These are phyloP conservation scores for Mus minutoides DNA, from an alignment of 2,797 vertebrate genomes.

Conservation along the genomic window DNA sequence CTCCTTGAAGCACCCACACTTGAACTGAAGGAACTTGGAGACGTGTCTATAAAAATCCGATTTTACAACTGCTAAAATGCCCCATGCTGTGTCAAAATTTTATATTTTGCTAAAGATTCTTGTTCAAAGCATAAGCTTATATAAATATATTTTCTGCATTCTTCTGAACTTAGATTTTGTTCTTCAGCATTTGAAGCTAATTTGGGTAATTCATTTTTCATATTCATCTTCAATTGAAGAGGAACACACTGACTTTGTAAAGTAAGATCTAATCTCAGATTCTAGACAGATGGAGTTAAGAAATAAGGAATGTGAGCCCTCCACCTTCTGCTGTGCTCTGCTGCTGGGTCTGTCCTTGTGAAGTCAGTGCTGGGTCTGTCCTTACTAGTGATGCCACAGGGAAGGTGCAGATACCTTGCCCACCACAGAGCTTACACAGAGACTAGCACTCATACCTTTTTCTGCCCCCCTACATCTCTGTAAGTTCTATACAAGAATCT, in stretches of 20 bases:
- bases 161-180: conserved; percentile 12
- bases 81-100: conserved; percentile 4
- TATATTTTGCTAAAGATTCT: conserved; percentile 41
- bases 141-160: conserved; percentile 8
- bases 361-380: conserved; percentile 1
- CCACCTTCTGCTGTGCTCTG: background rate
- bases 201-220: conserved; percentile 50
- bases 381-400: background rate
- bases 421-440: background rate
- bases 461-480: background rate
- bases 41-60: background rate
- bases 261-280: conserved; percentile 44
- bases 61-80: background rate
- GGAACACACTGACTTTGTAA: conserved; percentile 15
- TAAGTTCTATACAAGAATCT: background rate
- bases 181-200: conserved; percentile 55
- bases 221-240: conserved; percentile 61
- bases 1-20: background rate
- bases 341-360: background rate
- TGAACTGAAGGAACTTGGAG: background rate
- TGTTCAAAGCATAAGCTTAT: background rate
- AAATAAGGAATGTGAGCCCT: conserved; percentile 8
- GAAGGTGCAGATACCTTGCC: background rate
- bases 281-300: conserved; percentile 43
- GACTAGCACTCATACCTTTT: background rate